Conservation (phyloP, 2,888 invertebrate genomes). For the Apamea epomidion region DNA sequence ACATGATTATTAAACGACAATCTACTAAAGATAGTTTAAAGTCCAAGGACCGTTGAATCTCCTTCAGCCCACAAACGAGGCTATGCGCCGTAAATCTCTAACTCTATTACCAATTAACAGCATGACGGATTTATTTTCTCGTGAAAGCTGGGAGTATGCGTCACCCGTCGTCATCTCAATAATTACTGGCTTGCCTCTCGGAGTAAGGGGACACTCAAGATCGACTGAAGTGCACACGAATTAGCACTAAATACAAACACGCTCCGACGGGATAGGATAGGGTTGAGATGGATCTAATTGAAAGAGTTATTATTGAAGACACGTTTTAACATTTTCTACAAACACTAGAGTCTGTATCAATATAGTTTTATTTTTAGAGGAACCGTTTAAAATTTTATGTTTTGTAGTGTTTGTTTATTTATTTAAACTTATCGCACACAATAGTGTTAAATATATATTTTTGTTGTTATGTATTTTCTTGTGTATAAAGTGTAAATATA, state of each 20-base stretch:
- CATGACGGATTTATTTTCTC: constrained; percentile 53
- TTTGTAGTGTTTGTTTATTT: no score
- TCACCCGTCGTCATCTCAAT: constrained; percentile 30
- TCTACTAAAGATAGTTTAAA: not conserved
- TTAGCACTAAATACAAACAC: constrained; percentile 47
- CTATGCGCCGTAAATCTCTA: constrained; percentile 17
- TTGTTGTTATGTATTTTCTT: no score
- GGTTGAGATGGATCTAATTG: not conserved
- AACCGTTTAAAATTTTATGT: not conserved
- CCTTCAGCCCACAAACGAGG: not conserved
- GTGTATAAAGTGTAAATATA: no score
- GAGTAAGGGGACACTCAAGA: constrained; percentile 50
- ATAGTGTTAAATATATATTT: no score
- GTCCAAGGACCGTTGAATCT: constrained; percentile 5
- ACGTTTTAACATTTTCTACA: not conserved
- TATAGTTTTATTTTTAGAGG: not conserved
- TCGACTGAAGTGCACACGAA: constrained; percentile 54
- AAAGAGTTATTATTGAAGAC: not conserved
- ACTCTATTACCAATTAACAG: constrained; percentile 24
- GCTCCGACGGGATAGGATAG: not conserved
- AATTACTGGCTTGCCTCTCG: constrained; percentile 43
- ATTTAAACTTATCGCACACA: no score
- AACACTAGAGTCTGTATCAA: not conserved
- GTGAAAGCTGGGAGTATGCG: constrained; percentile 25
- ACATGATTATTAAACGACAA: no score